Percentiles rank a stretch among this genome's conserved stretches.
These are phyloP conservation scores for Mythimna impura DNA, from an alignment of 2,888 invertebrate genomes.

Conservation along the genomic window DNA sequence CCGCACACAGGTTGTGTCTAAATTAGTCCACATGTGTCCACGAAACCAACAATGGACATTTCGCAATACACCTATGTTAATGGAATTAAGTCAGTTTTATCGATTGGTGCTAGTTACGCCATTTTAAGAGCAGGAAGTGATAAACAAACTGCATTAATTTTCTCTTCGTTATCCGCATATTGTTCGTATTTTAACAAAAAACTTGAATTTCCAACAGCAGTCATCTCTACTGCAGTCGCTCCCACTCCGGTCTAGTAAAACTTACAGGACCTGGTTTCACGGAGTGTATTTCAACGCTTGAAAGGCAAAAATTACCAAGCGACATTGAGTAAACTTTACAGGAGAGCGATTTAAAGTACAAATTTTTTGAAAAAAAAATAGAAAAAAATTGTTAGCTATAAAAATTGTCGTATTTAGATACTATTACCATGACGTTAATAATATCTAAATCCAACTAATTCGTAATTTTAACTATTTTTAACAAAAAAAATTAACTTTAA, in stretches of 20 bases:
- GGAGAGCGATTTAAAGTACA: no score
- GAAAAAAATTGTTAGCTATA: no score
- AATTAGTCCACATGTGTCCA: slow-evolving; percentile 55
- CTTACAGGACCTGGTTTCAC: not conserved
- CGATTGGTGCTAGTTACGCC: slow-evolving; percentile 28
- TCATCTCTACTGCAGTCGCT: not conserved
- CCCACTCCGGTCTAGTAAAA: not conserved
- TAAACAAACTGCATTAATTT: not conserved
- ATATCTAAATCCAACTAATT: no score
- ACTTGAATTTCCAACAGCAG: not conserved
- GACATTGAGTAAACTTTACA: no score
- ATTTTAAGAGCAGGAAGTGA: slow-evolving; percentile 19
- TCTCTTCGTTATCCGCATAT: not conserved
- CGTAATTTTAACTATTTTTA: no score
- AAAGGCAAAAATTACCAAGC: no score
- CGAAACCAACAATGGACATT: slow-evolving; percentile 53
- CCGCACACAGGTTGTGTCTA: slow-evolving; percentile 82
- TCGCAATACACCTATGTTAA: slow-evolving; percentile 33
- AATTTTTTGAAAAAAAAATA: no score
- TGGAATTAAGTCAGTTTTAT: slow-evolving; percentile 33
- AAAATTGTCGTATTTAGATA: no score
- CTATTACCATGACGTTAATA: no score
- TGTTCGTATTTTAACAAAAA: not conserved
- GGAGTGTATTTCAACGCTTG: not conserved
- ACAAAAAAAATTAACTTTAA: no score